Base-by-base conservation (phyloP, 2,113 vertebrate genomes). In the Pelodiscus sinensis region DNA sequence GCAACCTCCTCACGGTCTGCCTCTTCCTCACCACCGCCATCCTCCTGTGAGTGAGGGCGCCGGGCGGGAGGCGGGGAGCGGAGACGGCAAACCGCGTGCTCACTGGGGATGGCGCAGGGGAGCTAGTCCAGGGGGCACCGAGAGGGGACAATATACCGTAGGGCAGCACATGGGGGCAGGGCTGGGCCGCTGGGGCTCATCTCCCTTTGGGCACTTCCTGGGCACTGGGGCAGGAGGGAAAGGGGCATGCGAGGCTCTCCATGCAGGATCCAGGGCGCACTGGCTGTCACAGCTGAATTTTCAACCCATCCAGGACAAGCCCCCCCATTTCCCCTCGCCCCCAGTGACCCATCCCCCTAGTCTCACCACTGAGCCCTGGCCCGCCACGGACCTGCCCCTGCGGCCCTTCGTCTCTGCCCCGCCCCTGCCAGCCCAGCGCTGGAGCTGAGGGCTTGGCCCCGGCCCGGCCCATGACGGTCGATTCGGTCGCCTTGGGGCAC, bases 11-110 rank as follows among this genome's bases (percentile, higher is more conserved):
- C 96, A 90, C 97, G 90, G 8, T 81, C 78, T 97, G 97, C 89
- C 97, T 98, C 56, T 95, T 98, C 93, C 75, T 98, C 88, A 98
- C 95, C 84, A 98, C 98, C 38, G 86, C 98, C 31, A 2, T 98
- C 87, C 97, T 98, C 81, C 97, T 98, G 98, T 98, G 96, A 98
- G 97, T 81, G 51, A 35, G 79, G 27, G 55, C 13, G 7, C 31
- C 6, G 54, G 6, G 38, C 52, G 8, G 12, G 1, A 1, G 15
- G 27, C 2, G 81, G 31, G 12, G n/a, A 54, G 6, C 6, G 13
- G 9, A 31, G 62, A 65, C 3, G 3, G 29, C 15, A 15, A 31
- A 18, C 2, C 13, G 9, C 15, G 29, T 1, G 31, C 65, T 68
- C 31, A 68, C 65, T 31, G 31, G 16, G 16, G 65, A 62, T 68